phyloP scores from a whole-genome alignment of 2,113 vertebrate genomes.

The Trochalopteron elliotii region DNA sequence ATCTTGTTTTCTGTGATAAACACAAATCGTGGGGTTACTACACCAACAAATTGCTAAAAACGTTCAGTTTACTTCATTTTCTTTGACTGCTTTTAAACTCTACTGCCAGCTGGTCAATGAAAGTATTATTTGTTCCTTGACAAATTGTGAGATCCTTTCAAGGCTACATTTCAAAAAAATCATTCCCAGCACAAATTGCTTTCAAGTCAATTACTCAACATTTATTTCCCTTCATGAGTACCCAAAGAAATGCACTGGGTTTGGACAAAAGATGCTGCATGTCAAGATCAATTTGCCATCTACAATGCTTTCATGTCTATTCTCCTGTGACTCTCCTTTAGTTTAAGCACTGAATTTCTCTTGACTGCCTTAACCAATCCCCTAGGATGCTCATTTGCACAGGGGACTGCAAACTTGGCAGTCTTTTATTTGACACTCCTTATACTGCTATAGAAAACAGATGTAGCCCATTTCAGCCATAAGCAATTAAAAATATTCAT shows the following conservation, averaged over 20 bases:
- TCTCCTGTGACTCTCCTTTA: constrained; percentile 27
- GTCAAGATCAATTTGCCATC: constrained; percentile 6
- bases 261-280: neutral
- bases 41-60: neutral
- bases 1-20: neutral
- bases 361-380: constrained; percentile 26
- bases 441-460: neutral
- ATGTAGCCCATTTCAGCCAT: neutral
- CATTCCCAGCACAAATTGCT: neutral
- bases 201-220: neutral
- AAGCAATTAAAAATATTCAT: constrained; percentile 5
- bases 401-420: neutral
- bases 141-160: neutral
- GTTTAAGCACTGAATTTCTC: neutral
- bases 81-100: neutral
- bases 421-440: constrained; percentile 12
- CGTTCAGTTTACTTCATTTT: neutral
- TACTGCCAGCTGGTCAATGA: neutral
- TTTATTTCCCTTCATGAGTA: neutral
- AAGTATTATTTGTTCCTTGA: neutral
- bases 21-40: neutral
- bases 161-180: neutral
- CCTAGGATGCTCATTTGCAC: neutral
- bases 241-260: neutral
- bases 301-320: neutral